phyloP scores from a whole-genome alignment of 2,888 invertebrate species.

The Lomographa bimaculata region DNA sequence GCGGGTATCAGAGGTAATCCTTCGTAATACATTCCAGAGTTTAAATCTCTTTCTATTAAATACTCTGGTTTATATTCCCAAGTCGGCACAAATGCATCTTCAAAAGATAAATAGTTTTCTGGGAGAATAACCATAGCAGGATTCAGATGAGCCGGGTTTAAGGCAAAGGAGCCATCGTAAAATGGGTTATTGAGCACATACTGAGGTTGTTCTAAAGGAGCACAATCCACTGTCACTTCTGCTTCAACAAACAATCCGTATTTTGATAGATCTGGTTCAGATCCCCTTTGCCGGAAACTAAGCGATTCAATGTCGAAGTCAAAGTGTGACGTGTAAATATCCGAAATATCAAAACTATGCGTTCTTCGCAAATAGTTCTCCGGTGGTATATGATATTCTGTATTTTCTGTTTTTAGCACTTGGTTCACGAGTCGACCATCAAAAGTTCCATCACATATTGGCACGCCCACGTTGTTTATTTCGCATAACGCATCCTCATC shows the following conservation, averaged over 20 bases:
- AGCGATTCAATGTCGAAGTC: conserved; percentile 51
- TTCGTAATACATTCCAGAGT: conserved; percentile 65
- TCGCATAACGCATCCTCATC: conserved; percentile 63
- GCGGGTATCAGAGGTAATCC: conserved; percentile 67
- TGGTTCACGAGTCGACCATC: conserved; percentile 51
- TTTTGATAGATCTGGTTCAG: conserved; percentile 76
- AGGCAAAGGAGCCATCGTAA: conserved; percentile 72
- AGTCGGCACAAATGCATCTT: conserved; percentile 76
- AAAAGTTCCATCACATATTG: conserved; percentile 57
- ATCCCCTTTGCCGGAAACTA: conserved; percentile 56
- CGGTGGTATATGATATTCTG: conserved; percentile 47
- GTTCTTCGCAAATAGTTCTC: conserved; percentile 63
- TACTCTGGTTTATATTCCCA: conserved; percentile 73
- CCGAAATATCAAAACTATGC: conserved; percentile 74
- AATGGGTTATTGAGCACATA: conserved; percentile 79
- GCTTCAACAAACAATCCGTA: conserved; percentile 69
- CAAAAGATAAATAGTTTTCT: conserved; percentile 79
- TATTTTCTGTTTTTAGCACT: conserved; percentile 47
- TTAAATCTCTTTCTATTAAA: conserved; percentile 52
- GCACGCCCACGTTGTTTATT: conserved; percentile 80
- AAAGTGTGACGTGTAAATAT: conserved; percentile 58
- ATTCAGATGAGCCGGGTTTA: conserved; percentile 57
- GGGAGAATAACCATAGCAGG: conserved; percentile 68
- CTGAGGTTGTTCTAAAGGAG: conserved; percentile 59
- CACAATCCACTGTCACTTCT: conserved; percentile 64